phyloP scores from a whole-genome alignment of 2,113 vertebrate genomes.

The Mastomys coucha region DNA sequence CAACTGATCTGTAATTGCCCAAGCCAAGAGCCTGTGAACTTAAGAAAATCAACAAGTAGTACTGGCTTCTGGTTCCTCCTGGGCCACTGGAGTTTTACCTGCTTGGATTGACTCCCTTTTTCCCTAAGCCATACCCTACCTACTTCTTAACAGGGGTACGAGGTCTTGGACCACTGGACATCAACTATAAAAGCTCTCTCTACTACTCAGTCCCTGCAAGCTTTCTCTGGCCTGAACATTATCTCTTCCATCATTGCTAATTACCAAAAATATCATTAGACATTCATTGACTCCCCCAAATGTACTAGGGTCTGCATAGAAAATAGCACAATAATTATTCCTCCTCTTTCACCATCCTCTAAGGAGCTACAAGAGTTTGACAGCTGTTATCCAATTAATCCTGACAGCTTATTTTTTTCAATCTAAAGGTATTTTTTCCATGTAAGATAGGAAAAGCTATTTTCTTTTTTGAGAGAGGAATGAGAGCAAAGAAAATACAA shows the following conservation, averaged over 20 bases:
- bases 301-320: constrained; percentile 71
- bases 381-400: constrained; percentile 82
- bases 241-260: constrained; percentile 62
- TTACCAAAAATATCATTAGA: constrained; percentile 71
- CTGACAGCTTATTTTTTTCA: constrained; percentile 74
- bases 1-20: background rate
- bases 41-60: background rate
- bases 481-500: constrained; percentile 27
- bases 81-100: background rate
- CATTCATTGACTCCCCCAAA: constrained; percentile 64
- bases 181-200: background rate
- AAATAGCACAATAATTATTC: constrained; percentile 79
- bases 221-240: background rate
- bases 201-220: background rate
- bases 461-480: constrained; percentile 34
- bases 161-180: background rate
- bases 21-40: background rate
- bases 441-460: constrained; percentile 39
- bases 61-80: background rate
- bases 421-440: constrained; percentile 69
- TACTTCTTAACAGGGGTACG: background rate
- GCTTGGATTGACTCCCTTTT: background rate
- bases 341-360: constrained; percentile 76
- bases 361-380: constrained; percentile 75
- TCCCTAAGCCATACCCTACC: background rate